Evolutionary conservation across 2,888 invertebrate species (phyloP), one percentile per base, ranked within the genome.

Genomic region (Cenopis cana): DNA sequence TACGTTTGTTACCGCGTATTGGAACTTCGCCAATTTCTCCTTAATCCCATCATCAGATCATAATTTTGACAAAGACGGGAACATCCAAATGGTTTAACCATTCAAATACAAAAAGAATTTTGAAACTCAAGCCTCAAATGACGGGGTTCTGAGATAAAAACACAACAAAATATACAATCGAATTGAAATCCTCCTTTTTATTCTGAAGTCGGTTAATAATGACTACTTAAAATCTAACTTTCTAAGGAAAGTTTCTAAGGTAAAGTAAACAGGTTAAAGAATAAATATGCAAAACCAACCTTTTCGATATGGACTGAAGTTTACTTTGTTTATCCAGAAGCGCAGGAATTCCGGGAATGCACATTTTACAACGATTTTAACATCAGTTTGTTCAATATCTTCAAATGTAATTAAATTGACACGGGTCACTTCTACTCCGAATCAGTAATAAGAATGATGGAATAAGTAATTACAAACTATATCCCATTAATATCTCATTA

Each of bases 401-500:
- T 24, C 36, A 29, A 57, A 59, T 68, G 62, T 46, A 55, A 65
- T 60, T 60, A 61, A 54, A 69, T 66, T 64, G 74, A 73, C 75
- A 82, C 82, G 79, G 81, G 83, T 79, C 85, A 77, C 76, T 77
- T 68, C 81, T 72, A 76, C 70, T 69, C 74, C 74, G 75, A 76
- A 74, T 74, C 77, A 80, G 78, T 60, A 62, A 81, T 78, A 78
- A 75, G 72, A 85, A 75, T 87, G 86, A 74, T 76, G 50, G 71
- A 71, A 66, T 49, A 66, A 69, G 73, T 81, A 79, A 85, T 84
- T 82, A 84, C 75, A 76, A 82, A 77, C 72, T 79, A 80, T 81
- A 85, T 78, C 77, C 83, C 82, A 91, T 91, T 90, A 89, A 89
- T 88, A 86, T 84, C 78, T 87, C 88, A 87, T 92, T 91, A 92